Evolutionary conservation across 2,797 vertebrate species (phyloP), one percentile per base, ranked within the genome.

Genomic region (Clarias laeviceps): DNA sequence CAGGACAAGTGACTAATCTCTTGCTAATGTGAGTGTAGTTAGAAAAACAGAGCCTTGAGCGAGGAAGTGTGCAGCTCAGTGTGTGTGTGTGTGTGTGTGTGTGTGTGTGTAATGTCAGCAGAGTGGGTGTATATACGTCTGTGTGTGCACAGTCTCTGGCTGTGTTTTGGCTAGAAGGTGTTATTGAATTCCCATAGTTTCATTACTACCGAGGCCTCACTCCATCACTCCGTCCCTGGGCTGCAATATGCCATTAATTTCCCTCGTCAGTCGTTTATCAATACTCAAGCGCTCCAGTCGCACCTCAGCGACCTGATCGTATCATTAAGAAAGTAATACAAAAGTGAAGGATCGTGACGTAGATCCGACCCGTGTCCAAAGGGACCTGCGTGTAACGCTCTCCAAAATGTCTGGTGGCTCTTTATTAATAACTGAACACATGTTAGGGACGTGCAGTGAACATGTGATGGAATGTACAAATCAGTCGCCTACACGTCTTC

Each of bases 211-310:
- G 69, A 74, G 17, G 59, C 69, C 61, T 85, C 27, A 54, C n/a
- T 54, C 69, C 17, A 5, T 85, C 27, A 54, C 32, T 54, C 69
- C 17, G 3, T 74, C 79, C 61, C 84, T 66, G 59, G 79, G 69
- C 79, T 82, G 79, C 65, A 81, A 82, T 85, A 59, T 74, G 59
- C 68, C 78, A 64, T 81, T 85, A 81, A 81, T 85, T 85, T 85
- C 84, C 78, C 84, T 64, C 1, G 78, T 14, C 1, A 40, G 57
- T 40, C 40, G 15, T 80, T 80, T 81, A 59, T 80, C 57, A 81
- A 73, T 56, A 85, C 65, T 64, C 84, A 73, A 56, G 18, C 45
- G 7, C 40, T 74, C 37, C 40, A 65, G 76, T 61, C n/a, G 18
- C 9, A 59, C 32, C 40, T 59, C n/a, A 34, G 29, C 9, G 24